Evolutionary conservation across 2,888 invertebrate genomes (phyloP), one percentile per base, ranked within the genome.

Genomic region (Apamea sordens): DNA sequence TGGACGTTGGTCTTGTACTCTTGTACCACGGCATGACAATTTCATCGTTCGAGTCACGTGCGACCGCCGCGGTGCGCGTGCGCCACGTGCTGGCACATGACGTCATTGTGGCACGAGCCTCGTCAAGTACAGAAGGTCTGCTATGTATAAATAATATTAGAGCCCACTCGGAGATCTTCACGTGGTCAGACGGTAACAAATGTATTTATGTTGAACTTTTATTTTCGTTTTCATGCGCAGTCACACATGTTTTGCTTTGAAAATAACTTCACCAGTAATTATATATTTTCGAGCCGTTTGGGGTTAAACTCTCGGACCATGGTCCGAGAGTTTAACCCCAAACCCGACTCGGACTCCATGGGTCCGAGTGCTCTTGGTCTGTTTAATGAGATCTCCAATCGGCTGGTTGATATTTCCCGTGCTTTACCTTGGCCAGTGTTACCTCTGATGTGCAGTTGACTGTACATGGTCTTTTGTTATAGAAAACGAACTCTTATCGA

Each of bases 31-130:
- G 53, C 73, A 73, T 67, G 77, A 18, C 69, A 73, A 68, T 70
- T 59, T 36, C 68, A 72, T 81, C 71, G 81, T n/a, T 4, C 53
- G 36, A 32, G 88, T 76, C 85, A 85, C 85, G 85, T 85, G 85
- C 74, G 63, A 15, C 32, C 24, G 41, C n/a, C 21, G 47, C 21
- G 41, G 41, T 61, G 85, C 88, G 85, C 88, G 85, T 75, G 85
- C 70, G 88, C 77, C 84, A 64, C 85, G 85, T 85, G 85, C 77
- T 32, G 24, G 4, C 32, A 1, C 2, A 47, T 81, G 85, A 76
- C 81, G 81, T 76, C 73, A 81, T 18, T 0, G 11, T 2, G 28
- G 18, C 69, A 67, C n/a, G 10, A 15, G 0, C 0, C 21, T 8
- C 18, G 6, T 11, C 41, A n/a, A 61, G n/a, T 15, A 10, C 59